Conservation (phyloP, 1,140 invertebrate species). For the Diuraphis noxia region DNA sequence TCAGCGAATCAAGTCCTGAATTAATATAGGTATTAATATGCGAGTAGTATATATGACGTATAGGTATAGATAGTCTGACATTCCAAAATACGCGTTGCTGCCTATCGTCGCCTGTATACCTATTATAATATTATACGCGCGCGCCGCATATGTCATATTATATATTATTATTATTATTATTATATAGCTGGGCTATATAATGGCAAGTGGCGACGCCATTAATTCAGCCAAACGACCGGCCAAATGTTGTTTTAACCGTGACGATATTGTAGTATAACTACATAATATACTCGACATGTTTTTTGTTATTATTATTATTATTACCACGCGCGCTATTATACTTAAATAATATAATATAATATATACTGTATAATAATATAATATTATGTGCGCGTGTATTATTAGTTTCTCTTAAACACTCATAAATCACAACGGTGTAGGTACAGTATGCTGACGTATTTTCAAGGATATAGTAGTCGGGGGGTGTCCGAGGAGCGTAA, state of each 20-base stretch:
- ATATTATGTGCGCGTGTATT: not conserved
- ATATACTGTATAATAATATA: not conserved
- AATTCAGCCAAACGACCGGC: not conserved
- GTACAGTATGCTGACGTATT: not conserved
- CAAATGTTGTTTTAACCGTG: constrained; percentile 27
- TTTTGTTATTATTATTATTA: not conserved
- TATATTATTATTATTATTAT: not conserved
- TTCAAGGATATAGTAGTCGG: not conserved
- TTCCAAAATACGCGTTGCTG: not conserved
- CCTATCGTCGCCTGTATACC: not conserved
- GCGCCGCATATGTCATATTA: not conserved
- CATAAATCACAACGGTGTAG: not conserved
- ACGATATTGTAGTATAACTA: not conserved
- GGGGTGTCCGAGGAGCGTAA: not conserved
- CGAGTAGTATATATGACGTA: not conserved
- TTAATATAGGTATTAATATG: not conserved
- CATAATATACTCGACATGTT: not conserved
- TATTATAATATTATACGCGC: not conserved
- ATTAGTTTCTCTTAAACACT: not conserved
- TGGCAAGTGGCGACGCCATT: not conserved
- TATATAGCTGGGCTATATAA: not conserved
- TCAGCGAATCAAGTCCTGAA: not conserved
- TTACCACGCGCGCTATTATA: not conserved
- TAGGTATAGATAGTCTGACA: not conserved
- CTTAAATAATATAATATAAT: not conserved